Conservation (phyloP, 2,797 vertebrate genomes). For the Pseudopleuronectes americanus region DNA sequence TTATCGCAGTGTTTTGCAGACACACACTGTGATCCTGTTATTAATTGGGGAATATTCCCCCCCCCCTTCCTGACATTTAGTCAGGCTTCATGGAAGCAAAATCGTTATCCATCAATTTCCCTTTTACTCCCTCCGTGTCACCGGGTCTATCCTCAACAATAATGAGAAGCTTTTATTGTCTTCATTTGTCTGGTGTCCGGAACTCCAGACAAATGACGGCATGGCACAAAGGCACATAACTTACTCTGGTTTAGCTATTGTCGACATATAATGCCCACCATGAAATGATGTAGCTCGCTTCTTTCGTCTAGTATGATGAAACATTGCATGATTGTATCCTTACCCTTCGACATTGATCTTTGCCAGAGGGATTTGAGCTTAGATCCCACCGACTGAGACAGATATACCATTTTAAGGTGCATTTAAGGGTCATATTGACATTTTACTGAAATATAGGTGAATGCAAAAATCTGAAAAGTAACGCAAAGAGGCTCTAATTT, state of each 20-base stretch:
- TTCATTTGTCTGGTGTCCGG: no score
- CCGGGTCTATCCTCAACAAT: background rate
- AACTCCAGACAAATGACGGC: background rate
- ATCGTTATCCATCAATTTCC: conserved; percentile 33
- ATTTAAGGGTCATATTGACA: no score
- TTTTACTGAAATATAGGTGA: no score
- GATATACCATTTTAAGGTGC: background rate
- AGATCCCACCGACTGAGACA: background rate
- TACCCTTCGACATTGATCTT: background rate
- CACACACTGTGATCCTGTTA: conserved; percentile 14
- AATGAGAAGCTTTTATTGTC: background rate
- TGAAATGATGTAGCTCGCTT: conserved; percentile 6
- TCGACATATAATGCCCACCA: background rate
- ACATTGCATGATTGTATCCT: background rate
- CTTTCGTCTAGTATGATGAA: conserved; percentile 6
- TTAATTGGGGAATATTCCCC: conserved; percentile 40
- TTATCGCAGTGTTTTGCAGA: conserved; percentile 14
- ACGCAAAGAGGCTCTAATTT: no score
- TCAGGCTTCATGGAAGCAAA: conserved; percentile 16
- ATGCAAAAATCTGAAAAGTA: no score
- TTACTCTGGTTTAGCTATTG: conserved; percentile 8
- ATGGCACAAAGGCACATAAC: background rate
- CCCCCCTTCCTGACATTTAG: conserved; percentile 23
- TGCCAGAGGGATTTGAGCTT: no score
- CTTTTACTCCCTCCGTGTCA: conserved; percentile 1